Evolutionary conservation across 2,797 vertebrate genomes (phyloP), one percentile per base, ranked within the genome.

Genomic region (Agapornis canus): DNA sequence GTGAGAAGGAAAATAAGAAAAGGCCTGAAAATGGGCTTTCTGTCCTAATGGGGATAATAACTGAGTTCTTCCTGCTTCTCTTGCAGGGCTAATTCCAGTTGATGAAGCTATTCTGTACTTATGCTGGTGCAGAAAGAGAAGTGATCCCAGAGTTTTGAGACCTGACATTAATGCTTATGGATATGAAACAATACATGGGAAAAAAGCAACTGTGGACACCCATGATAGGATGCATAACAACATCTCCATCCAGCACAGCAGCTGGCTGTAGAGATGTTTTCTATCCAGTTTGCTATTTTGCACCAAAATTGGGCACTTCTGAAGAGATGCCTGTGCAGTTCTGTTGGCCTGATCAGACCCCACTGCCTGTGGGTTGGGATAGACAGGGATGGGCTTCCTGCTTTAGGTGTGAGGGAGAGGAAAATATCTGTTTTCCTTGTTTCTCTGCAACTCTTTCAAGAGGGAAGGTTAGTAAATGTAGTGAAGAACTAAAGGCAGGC

Each of bases 91-190:
- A 39, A 19, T 49, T 84, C 61, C 69, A 61, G 0, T 1, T 39
- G 52, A 25, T 39, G 17, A 6, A 37, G 26, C 39, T 75, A 7
- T 25, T 47, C 49, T n/a, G 63, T 35, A 3, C 45, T 40, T 68
- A 31, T 25, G 35, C 22, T 69, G 25, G 23, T 0, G 0, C 0
- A 5, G 39, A 63, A 63, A 61, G 29, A 49, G 18, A 16, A 26
- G 20, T 0, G 0, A 23, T 10, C 18, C 47, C 31, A 49, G 51
- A 2, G 4, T 26, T 64, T 31, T 40, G 37, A 79, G 40, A 43
- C 3, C 25, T 54, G 15, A 18, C 15, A 3, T 69, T 22, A 40
- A 13, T 10, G 19, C 6, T 80, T 8, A 6, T 0, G 2, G 10
- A 2, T n/a, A 15, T 23, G 16, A 92, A 48, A 69, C 21, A 78